These are phyloP conservation scores for Acropternis orthonyx DNA, from an alignment of 2,797 vertebrate genomes.

Conservation along the genomic window DNA sequence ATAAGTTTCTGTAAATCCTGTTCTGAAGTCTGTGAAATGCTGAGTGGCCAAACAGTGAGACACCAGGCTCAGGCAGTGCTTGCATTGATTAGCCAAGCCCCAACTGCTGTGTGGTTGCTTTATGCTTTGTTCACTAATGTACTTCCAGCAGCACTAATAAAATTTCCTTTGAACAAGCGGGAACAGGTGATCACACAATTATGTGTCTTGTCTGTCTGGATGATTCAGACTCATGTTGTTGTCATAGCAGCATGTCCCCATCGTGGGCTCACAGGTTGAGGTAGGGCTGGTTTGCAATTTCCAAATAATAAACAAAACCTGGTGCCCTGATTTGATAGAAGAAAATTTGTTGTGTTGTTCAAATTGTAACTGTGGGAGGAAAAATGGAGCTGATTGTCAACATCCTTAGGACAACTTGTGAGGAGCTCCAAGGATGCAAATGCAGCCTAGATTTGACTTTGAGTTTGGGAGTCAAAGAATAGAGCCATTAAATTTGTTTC, in stretches of 20 bases:
- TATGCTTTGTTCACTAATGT: slow-evolving; percentile 41
- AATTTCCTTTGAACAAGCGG: slow-evolving; percentile 50
- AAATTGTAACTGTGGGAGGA: not conserved
- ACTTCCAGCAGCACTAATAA: slow-evolving; percentile 46
- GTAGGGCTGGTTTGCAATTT: not conserved
- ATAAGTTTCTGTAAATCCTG: not conserved
- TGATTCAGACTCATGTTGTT: slow-evolving; percentile 52
- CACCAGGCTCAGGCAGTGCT: not conserved
- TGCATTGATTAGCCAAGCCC: not conserved
- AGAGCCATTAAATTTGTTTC: not conserved
- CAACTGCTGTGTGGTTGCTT: not conserved
- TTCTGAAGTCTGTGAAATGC: not conserved
- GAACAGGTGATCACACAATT: slow-evolving; percentile 54
- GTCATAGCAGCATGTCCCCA: slow-evolving; percentile 51
- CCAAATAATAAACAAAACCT: slow-evolving; percentile 32
- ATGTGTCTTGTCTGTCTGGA: slow-evolving; percentile 34
- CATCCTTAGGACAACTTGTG: not conserved
- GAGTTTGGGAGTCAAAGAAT: not conserved
- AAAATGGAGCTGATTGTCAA: not conserved
- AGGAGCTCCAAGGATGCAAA: not conserved
- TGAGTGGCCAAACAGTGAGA: not conserved
- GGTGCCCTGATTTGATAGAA: not conserved
- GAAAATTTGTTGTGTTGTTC: not conserved
- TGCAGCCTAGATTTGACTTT: not conserved
- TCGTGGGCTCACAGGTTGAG: not conserved